Percentiles rank a stretch among this genome's conserved stretches.
These are phyloP conservation scores for Andrena flavipes DNA, from an alignment of 2,888 invertebrate genomes.

Conservation along the genomic window DNA sequence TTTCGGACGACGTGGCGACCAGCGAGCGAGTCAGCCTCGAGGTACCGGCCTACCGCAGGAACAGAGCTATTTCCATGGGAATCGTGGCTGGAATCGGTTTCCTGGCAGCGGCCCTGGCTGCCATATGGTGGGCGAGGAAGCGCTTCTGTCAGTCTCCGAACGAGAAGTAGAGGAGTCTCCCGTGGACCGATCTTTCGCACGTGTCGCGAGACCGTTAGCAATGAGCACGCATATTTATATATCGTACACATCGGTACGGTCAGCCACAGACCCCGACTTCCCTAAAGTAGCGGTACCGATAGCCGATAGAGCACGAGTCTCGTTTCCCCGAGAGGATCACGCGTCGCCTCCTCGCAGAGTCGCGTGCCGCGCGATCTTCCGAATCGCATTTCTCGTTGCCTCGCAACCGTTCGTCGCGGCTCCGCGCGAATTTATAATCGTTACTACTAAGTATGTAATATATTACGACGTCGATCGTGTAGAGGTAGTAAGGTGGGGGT, in stretches of 20 bases:
- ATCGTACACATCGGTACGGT: constrained; percentile 18
- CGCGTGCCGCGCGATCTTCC: neutral
- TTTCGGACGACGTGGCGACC: constrained; percentile 87
- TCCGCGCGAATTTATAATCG: constrained; percentile 13
- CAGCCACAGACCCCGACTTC: constrained; percentile 17
- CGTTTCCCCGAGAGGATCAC: neutral
- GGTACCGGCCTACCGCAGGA: constrained; percentile 90
- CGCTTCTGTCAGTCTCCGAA: constrained; percentile 81
- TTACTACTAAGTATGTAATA: constrained; percentile 15
- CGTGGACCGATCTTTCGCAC: constrained; percentile 1
- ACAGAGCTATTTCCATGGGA: constrained; percentile 90
- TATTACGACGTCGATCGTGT: constrained; percentile 25
- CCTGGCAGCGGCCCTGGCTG: constrained; percentile 88
- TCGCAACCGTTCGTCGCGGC: neutral
- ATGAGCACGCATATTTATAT: constrained; percentile 27
- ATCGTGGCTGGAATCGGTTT: constrained; percentile 90
- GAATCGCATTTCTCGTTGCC: constrained; percentile 7
- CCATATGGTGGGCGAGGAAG: constrained; percentile 87
- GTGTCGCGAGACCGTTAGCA: constrained; percentile 8
- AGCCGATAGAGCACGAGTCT: constrained; percentile 9
- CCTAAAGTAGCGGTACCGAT: constrained; percentile 33
- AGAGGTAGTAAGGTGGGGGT: neutral
- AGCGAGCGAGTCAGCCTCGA: constrained; percentile 88
- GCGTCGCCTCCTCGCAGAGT: neutral
- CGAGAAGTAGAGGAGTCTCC: constrained; percentile 72